Percentiles rank a stretch among this genome's conserved stretches.
These are phyloP conservation scores for Grantiella picta DNA, from an alignment of 2,113 vertebrate species.

Conservation along the genomic window DNA sequence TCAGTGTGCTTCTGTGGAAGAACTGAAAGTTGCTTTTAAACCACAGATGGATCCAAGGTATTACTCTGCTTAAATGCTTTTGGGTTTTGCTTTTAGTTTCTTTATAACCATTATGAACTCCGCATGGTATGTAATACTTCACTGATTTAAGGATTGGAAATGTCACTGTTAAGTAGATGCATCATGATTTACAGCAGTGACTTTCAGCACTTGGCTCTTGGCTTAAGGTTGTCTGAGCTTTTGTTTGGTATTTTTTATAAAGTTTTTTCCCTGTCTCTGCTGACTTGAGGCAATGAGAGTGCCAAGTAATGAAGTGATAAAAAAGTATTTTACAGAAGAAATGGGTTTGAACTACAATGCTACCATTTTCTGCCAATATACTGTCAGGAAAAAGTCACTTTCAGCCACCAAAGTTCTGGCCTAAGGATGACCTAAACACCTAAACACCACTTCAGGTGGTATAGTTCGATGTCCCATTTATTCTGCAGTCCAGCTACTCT, in stretches of 20 bases:
- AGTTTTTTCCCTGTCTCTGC: background rate
- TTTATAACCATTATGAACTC: background rate
- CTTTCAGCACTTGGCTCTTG: background rate
- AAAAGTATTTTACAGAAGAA: background rate
- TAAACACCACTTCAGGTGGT: background rate
- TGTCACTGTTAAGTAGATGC: background rate
- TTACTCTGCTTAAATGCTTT: background rate
- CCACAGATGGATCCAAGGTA: constrained; percentile 95
- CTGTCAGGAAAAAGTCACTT: background rate
- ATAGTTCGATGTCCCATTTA: background rate
- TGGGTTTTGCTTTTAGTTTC: background rate
- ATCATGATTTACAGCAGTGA: background rate
- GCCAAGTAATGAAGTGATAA: background rate
- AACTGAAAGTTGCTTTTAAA: constrained; percentile 84
- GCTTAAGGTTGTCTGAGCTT: background rate
- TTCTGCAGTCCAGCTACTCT: background rate
- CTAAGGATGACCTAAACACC: background rate
- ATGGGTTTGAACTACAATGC: background rate
- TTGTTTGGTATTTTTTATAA: background rate
- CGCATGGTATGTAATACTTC: background rate
- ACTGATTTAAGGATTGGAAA: background rate
- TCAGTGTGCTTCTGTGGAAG: constrained; percentile 90
- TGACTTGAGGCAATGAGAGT: background rate
- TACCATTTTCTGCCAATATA: background rate
- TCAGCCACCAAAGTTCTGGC: background rate